These are phyloP conservation scores for Julus scandinavius DNA, from an alignment of 2,888 invertebrate species.

Conservation along the genomic window DNA sequence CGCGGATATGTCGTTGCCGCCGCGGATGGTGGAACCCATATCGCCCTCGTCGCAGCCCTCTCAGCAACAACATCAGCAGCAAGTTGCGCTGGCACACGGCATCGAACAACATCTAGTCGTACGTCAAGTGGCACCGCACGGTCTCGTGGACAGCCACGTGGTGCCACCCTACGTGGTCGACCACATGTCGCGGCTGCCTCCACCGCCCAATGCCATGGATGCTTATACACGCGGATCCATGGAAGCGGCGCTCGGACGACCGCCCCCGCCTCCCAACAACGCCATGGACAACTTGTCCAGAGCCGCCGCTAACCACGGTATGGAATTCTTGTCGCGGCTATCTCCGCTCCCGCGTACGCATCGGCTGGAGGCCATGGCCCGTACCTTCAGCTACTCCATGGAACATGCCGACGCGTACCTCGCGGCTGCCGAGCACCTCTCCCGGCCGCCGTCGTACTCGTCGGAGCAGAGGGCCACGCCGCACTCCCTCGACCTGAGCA, in stretches of 20 bases:
- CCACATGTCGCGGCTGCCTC: slow-evolving; percentile 43
- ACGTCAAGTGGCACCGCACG: not conserved
- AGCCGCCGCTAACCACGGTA: not conserved
- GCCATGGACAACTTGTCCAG: slow-evolving; percentile 48
- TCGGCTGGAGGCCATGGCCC: slow-evolving; percentile 51
- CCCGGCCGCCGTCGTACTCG: slow-evolving; percentile 16
- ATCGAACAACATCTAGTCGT: not conserved
- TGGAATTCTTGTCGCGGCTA: slow-evolving; percentile 48
- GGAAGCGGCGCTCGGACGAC: not conserved
- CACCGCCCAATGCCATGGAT: slow-evolving; percentile 43
- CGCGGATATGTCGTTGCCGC: not conserved
- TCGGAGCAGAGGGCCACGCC: slow-evolving; percentile 47
- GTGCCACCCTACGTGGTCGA: slow-evolving; percentile 51
- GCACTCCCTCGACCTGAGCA: slow-evolving; percentile 51
- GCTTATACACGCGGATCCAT: slow-evolving; percentile 28
- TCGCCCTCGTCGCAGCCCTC: slow-evolving; percentile 31
- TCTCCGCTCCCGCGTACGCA: slow-evolving; percentile 48
- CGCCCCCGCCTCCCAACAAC: slow-evolving; percentile 14
- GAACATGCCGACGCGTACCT: slow-evolving; percentile 44
- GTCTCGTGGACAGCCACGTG: not conserved
- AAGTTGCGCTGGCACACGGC: not conserved
- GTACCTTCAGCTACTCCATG: slow-evolving; percentile 1
- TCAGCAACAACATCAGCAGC: slow-evolving; percentile 2
- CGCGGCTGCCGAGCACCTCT: not conserved
- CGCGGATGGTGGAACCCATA: slow-evolving; percentile 8